Percentiles rank a stretch among this genome's conserved stretches.
Evolutionary conservation across 2,888 invertebrate species (phyloP).

Genomic region (Psylliodes chrysocephalus): DNA sequence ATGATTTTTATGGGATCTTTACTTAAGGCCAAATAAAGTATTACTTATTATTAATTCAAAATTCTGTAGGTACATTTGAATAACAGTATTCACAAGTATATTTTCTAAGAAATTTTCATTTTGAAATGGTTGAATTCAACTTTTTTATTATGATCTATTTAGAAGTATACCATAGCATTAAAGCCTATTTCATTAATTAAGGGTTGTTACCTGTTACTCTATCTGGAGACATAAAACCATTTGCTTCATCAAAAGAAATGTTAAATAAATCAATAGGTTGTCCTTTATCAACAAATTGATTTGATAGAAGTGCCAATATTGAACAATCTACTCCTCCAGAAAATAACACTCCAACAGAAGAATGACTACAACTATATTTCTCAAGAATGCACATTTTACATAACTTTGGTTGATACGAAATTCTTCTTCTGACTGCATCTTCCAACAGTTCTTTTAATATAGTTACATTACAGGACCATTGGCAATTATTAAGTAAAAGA

Average conservation of each 20-base stretch:
- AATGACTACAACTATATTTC: slow-evolving; percentile 60
- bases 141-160: too few relatives aligned
- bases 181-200: too few relatives aligned
- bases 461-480: slow-evolving; percentile 62
- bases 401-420: slow-evolving; percentile 70
- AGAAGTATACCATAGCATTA: too few relatives aligned
- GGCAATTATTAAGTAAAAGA: slow-evolving; percentile 53
- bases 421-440: slow-evolving; percentile 70
- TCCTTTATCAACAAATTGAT: slow-evolving; percentile 72
- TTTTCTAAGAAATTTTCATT: too few relatives aligned
- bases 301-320: slow-evolving; percentile 83
- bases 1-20: too few relatives aligned
- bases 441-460: slow-evolving; percentile 67
- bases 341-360: slow-evolving; percentile 75
- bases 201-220: slow-evolving; percentile 70
- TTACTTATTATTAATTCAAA: too few relatives aligned
- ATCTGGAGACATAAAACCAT: slow-evolving; percentile 81
- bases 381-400: slow-evolving; percentile 70
- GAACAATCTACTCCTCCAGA: slow-evolving; percentile 97
- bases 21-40: too few relatives aligned
- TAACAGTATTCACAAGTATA: too few relatives aligned
- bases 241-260: slow-evolving; percentile 83
- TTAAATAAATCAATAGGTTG: slow-evolving; percentile 91
- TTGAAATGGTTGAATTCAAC: too few relatives aligned
- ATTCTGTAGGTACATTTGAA: too few relatives aligned